Conservation (phyloP, 2,888 invertebrate species). For the Diachrysia chrysitis region DNA sequence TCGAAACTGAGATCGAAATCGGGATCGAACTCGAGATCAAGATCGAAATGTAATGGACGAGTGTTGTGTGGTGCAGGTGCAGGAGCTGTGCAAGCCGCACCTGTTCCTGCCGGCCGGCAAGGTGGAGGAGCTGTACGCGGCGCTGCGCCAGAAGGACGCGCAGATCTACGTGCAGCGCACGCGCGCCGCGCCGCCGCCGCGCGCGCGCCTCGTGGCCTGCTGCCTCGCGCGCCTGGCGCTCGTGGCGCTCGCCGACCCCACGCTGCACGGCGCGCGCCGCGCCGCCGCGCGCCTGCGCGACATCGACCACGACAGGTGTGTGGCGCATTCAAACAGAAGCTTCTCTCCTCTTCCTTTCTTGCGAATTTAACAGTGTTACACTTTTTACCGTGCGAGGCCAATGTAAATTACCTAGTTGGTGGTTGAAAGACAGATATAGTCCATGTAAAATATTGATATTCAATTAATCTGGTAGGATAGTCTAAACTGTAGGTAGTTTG, state of each 20-base stretch:
- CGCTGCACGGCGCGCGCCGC: constrained; percentile 94
- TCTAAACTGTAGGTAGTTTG: too few relatives aligned
- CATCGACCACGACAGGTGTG: constrained; percentile 94
- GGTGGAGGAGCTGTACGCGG: constrained; percentile 96
- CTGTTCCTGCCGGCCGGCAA: constrained; percentile 95
- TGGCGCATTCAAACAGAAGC: too few relatives aligned
- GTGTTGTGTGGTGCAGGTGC: constrained; percentile 67
- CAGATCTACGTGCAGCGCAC: constrained; percentile 97
- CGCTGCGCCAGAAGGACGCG: constrained; percentile 96
- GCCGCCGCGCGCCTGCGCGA: constrained; percentile 93
- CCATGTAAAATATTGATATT: too few relatives aligned
- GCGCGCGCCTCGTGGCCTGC: constrained; percentile 95
- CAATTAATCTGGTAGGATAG: too few relatives aligned
- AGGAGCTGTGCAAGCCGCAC: constrained; percentile 94
- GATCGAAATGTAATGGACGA: too few relatives aligned
- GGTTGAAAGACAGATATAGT: too few relatives aligned
- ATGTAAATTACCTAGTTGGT: too few relatives aligned
- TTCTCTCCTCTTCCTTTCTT: too few relatives aligned
- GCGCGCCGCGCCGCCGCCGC: constrained; percentile 90
- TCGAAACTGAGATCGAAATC: too few relatives aligned
- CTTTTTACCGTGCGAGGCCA: too few relatives aligned
- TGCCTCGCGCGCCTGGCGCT: constrained; percentile 91
- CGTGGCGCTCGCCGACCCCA: constrained; percentile 95
- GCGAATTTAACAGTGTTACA: too few relatives aligned
- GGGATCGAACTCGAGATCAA: too few relatives aligned